Evolutionary conservation across 2,797 vertebrate genomes (phyloP).

Genomic region (Malacoraja senta): DNA sequence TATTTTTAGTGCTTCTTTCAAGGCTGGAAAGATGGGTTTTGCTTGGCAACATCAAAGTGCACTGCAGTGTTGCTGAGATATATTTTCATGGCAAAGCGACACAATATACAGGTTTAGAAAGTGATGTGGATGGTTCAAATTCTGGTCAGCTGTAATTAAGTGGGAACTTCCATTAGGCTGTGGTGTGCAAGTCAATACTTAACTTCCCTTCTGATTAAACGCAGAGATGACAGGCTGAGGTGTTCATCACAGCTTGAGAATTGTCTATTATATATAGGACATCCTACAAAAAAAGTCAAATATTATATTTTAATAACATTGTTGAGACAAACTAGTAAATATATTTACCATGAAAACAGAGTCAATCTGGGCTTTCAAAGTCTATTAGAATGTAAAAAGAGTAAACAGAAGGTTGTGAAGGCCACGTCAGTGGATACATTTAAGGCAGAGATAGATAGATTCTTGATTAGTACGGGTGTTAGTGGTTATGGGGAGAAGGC

Average conservation of each 20-base stretch:
- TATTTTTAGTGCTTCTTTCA: neutral
- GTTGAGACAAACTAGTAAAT: neutral
- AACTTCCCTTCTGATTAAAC: constrained; percentile 10
- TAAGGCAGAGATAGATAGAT: too few species aligned
- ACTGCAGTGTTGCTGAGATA: neutral
- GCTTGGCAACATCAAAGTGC: neutral
- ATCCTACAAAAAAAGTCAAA: neutral
- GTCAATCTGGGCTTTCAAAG: too few species aligned
- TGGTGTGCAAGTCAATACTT: neutral
- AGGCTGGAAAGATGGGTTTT: neutral
- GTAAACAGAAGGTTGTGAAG: too few species aligned
- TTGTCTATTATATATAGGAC: neutral
- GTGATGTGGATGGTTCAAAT: neutral
- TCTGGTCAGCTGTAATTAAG: constrained; percentile 33
- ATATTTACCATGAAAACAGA: neutral
- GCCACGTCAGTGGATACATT: too few species aligned
- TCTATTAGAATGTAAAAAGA: too few species aligned
- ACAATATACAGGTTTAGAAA: neutral
- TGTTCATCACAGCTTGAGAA: neutral
- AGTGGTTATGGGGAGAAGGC: too few species aligned
- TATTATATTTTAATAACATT: neutral
- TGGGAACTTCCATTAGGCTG: neutral
- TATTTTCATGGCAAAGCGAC: neutral
- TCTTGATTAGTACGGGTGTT: too few species aligned
- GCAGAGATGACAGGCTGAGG: neutral